These are phyloP conservation scores for Bibio marci DNA, from an alignment of 2,888 invertebrate genomes.

Conservation along the genomic window DNA sequence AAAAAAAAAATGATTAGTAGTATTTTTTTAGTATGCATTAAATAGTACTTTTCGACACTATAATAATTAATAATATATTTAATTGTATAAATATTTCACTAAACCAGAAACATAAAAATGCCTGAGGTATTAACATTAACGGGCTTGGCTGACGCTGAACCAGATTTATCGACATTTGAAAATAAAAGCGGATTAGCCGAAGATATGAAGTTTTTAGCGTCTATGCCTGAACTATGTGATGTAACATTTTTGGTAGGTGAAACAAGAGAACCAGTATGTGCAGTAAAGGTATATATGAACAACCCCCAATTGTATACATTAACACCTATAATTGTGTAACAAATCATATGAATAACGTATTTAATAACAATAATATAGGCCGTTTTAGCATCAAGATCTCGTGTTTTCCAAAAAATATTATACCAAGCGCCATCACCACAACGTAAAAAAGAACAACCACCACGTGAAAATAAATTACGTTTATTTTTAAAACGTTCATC, in stretches of 20 bases:
- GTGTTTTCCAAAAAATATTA: conserved; percentile 73
- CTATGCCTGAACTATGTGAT: conserved; percentile 91
- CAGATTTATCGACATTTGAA: conserved; percentile 85
- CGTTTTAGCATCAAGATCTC: conserved; percentile 31
- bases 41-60: no score
- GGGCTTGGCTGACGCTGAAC: conserved; percentile 60
- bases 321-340: no score
- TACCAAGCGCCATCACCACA: conserved; percentile 81
- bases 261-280: conserved; percentile 83
- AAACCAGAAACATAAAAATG: no score
- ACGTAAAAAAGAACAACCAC: conserved; percentile 62
- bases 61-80: no score
- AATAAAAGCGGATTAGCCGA: conserved; percentile 85
- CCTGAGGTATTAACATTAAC: conserved; percentile 32
- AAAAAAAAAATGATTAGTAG: no score
- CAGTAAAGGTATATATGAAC: conserved; percentile 72
- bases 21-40: no score
- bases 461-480: conserved; percentile 71
- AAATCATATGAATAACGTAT: not conserved
- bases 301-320: no score
- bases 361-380: conserved; percentile 17
- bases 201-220: conserved; percentile 90
- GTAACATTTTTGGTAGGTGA: conserved; percentile 88
- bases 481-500: conserved; percentile 79
- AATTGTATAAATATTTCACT: no score